These are phyloP conservation scores for Patella depressa DNA, from an alignment of 2,888 invertebrate species.

Conservation along the genomic window DNA sequence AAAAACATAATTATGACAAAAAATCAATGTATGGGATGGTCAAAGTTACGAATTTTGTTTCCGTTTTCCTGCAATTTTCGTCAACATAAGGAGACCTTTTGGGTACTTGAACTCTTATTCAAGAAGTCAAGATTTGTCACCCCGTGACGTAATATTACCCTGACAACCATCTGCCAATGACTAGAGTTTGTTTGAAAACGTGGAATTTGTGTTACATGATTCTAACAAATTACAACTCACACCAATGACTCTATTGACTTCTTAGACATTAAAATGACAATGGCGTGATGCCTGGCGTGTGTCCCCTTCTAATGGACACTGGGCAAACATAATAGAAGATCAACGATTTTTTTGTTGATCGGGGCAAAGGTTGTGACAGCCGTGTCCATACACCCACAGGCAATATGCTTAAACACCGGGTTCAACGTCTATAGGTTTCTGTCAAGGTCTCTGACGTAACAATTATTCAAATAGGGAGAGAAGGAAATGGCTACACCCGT, in stretches of 20 bases:
- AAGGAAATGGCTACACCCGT: too few species aligned
- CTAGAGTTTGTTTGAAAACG: constrained; percentile 9
- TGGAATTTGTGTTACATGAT: constrained; percentile 10
- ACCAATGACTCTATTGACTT: constrained; percentile 7
- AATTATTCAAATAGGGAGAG: too few species aligned
- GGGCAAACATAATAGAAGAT: neutral
- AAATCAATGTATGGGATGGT: too few species aligned
- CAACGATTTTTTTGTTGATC: constrained; percentile 8
- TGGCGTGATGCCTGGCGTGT: constrained; percentile 8
- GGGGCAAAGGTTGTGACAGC: constrained; percentile 8
- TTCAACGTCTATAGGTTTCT: neutral
- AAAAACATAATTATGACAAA: too few species aligned
- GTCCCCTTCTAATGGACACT: neutral
- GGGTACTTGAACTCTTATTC: constrained; percentile 3
- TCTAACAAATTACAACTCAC: constrained; percentile 8
- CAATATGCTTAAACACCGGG: constrained; percentile 10
- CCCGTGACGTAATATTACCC: constrained; percentile 4
- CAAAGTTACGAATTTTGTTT: too few species aligned
- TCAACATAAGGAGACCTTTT: too few species aligned
- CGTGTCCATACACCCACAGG: constrained; percentile 10
- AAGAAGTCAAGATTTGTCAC: constrained; percentile 10
- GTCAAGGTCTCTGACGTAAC: neutral
- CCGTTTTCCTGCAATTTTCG: too few species aligned
- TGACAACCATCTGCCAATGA: constrained; percentile 12
- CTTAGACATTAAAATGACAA: constrained; percentile 10